Percentiles rank a stretch among this genome's conserved stretches.
phyloP scores from a whole-genome alignment of 2,888 invertebrate genomes.

The Tenodera sinensis region DNA sequence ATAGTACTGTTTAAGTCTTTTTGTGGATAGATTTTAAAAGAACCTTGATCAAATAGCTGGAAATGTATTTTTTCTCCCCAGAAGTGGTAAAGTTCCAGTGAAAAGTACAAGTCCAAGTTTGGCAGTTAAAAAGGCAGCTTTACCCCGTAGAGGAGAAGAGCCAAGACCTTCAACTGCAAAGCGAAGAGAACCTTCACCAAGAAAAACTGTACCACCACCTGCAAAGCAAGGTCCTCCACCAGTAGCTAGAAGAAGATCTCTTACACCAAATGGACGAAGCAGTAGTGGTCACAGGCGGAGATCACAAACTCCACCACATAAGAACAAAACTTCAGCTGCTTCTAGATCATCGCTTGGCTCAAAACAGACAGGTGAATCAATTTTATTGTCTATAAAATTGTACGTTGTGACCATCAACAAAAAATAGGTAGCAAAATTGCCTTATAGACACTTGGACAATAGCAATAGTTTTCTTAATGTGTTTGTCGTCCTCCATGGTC shows the following conservation, averaged over 20 bases:
- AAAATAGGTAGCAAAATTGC: too few relatives aligned
- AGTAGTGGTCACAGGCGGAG: conserved; percentile 23
- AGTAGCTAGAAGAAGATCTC: conserved; percentile 22
- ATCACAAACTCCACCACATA: conserved; percentile 26
- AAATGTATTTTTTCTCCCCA: neutral
- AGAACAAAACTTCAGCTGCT: conserved; percentile 5
- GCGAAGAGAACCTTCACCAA: conserved; percentile 21
- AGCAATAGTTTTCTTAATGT: too few relatives aligned
- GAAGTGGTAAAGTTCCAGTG: neutral
- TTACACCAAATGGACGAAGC: conserved; percentile 24
- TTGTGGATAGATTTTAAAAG: too few relatives aligned
- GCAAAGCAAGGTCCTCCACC: neutral
- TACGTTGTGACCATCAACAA: too few relatives aligned
- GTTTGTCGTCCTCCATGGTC: too few relatives aligned
- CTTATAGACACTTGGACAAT: too few relatives aligned
- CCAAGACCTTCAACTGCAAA: conserved; percentile 3
- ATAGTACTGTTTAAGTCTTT: too few relatives aligned
- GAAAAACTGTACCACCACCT: neutral
- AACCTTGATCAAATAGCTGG: too few relatives aligned
- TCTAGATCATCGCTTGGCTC: neutral
- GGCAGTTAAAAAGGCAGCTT: neutral
- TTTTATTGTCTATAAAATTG: neutral
- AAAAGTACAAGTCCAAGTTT: neutral
- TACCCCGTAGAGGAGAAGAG: conserved; percentile 15
- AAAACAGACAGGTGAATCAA: conserved; percentile 13